Conservation (phyloP, 2,797 vertebrate species). For the Typhlichthys eigenmanni region DNA sequence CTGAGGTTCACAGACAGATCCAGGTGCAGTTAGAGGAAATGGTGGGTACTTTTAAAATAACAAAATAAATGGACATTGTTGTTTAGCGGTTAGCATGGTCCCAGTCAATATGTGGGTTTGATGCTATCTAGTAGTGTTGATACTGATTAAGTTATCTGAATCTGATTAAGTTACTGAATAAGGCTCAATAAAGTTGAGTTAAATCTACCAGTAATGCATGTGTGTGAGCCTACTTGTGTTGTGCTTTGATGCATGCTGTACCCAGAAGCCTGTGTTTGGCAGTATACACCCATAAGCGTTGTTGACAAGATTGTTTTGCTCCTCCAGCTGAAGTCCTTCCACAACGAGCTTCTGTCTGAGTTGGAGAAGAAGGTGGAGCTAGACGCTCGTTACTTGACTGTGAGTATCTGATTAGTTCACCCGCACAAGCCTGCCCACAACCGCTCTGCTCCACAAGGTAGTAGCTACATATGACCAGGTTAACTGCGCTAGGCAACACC, state of each 20-base stretch:
- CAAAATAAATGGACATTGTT: not conserved
- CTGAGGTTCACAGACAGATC: conserved; percentile 98
- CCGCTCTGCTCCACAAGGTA: not conserved
- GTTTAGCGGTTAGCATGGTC: not conserved
- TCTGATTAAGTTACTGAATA: no score
- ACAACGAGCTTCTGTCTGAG: conserved; percentile 94
- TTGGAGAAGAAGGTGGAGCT: conserved; percentile 98
- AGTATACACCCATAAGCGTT: not conserved
- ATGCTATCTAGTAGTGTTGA: no score
- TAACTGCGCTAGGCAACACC: conserved; percentile 10
- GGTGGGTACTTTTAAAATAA: conserved; percentile 80
- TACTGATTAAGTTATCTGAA: no score
- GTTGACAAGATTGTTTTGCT: not conserved
- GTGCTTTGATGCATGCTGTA: not conserved
- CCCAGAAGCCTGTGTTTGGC: not conserved
- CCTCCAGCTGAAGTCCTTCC: conserved; percentile 92
- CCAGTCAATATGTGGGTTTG: no score
- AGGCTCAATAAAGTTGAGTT: no score
- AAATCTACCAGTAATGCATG: no score
- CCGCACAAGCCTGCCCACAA: not conserved
- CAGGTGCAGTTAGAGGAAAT: conserved; percentile 98
- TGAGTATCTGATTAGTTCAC: conserved; percentile 76
- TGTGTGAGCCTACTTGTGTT: not conserved
- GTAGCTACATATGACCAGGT: not conserved
- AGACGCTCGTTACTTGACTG: conserved; percentile 93